Percentiles rank a stretch among this genome's conserved stretches.
phyloP scores from a whole-genome alignment of 2,888 invertebrate genomes.

The Tiliacea citrago region DNA sequence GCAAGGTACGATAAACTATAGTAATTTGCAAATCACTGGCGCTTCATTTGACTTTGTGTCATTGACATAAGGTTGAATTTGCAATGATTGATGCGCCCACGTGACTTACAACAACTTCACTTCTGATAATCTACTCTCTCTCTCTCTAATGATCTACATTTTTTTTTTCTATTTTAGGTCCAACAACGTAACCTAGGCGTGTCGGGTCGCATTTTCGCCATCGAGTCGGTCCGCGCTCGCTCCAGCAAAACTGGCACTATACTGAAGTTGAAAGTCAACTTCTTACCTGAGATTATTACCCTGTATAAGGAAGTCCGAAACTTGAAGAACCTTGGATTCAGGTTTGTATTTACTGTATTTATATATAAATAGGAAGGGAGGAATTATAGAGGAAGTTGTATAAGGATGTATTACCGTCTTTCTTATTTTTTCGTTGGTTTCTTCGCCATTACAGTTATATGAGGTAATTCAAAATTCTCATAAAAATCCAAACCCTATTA shows the following conservation, averaged over 20 bases:
- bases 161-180: slow-evolving; percentile 84
- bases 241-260: slow-evolving; percentile 95
- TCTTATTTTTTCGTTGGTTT: background rate
- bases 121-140: no score
- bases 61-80: background rate
- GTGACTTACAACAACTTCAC: background rate
- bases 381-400: background rate
- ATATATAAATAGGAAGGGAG: no score
- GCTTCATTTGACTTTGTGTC: background rate
- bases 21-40: background rate
- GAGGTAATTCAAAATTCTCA: slow-evolving; percentile 12
- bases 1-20: slow-evolving; percentile 90
- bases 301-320: slow-evolving; percentile 99
- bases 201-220: slow-evolving; percentile 98
- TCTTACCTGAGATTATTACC: slow-evolving; percentile 99
- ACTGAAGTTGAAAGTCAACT: slow-evolving; percentile 98
- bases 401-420: background rate
- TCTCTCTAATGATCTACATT: no score
- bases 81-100: background rate
- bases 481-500: background rate
- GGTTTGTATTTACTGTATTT: slow-evolving; percentile 71
- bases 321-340: slow-evolving; percentile 98
- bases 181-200: slow-evolving; percentile 98
- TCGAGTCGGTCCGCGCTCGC: slow-evolving; percentile 95
- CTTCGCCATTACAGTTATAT: slow-evolving; percentile 27